Percentiles rank a stretch among this genome's conserved stretches.
Conservation (phyloP, 1,140 invertebrate species). For the Drosophila varians region DNA sequence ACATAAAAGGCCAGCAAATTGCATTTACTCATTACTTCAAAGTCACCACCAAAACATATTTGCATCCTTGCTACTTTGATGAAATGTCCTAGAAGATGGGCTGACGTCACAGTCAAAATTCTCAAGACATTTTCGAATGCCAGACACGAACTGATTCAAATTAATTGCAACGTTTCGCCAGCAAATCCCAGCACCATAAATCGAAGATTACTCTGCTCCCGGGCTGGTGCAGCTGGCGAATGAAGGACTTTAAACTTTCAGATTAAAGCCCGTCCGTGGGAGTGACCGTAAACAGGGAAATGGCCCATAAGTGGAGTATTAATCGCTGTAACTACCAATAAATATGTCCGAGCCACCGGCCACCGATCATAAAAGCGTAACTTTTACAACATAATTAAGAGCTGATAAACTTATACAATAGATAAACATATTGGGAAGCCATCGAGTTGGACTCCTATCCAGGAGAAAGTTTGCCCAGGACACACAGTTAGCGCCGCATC, state of each 20-base stretch:
- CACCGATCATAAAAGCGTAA: constrained; percentile 57
- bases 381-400: constrained; percentile 79
- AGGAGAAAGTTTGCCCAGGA: constrained; percentile 52
- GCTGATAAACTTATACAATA: constrained; percentile 78
- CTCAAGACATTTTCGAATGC: constrained; percentile 54
- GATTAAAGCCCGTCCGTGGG: constrained; percentile 38
- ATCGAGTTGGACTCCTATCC: too few relatives aligned
- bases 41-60: not conserved
- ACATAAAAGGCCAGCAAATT: constrained; percentile 11
- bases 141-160: constrained; percentile 61
- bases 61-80: not conserved
- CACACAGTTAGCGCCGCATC: constrained; percentile 25
- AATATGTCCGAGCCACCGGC: constrained; percentile 26
- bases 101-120: constrained; percentile 38
- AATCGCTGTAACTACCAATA: constrained; percentile 65
- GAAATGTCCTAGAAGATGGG: constrained; percentile 4
- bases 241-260: constrained; percentile 32
- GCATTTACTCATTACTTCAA: constrained; percentile 8
- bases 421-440: constrained; percentile 61
- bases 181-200: constrained; percentile 75
- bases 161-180: constrained; percentile 72
- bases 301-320: constrained; percentile 34
- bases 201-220: constrained; percentile 61
- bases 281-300: constrained; percentile 2
- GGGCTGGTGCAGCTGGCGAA: constrained; percentile 36